Evolutionary conservation across 2,888 invertebrate genomes (phyloP), one percentile per base, ranked within the genome.

Genomic region (Mycalesis mineus): DNA sequence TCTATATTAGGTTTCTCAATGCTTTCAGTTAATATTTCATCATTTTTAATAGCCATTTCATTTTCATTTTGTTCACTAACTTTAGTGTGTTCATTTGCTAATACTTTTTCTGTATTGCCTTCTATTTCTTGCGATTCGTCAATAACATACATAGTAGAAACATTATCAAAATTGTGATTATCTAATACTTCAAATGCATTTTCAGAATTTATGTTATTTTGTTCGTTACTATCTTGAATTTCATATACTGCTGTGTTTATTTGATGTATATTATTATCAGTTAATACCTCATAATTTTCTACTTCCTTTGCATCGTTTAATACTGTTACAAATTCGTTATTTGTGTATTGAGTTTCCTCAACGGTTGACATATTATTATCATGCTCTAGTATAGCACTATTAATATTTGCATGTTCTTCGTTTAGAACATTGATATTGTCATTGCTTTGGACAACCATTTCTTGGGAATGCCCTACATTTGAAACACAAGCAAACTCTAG

Each of bases 401-500:
- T 31, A 9, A 14, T 31, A 14, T 31, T 14, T 7, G 31, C 14
- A 3, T 9, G 2, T 14, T 9, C 31, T 29, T 45, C 14, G 9
- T 31, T 45, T 14, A 29, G 13, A 9, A 9, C 2, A 33, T n/a
- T 54, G 33, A 50, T 53, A 49, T 47, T 60, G 39, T 67, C 66
- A 42, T 61, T 51, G 37, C 57, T 52, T 51, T 67, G 55, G 47
- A 71, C 66, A 17, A 56, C 59, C 36, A 64, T 41, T 44, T 65
- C 63, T 59, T 72, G 57, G n/a, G 55, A 51, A 31, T 65, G 69
- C 9, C 72, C 64, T 44, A 71, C 65, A 50, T 75, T 77, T 9
- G 72, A 73, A n/a, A 77, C 68, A 63, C 90, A 90, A 22, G 88
- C 88, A 61, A 90, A 89, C 65, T 90, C 89, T 37, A 91, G 65